Percentiles rank a stretch among this genome's conserved stretches.
Evolutionary conservation across 2,113 vertebrate species (phyloP).

Genomic region (Ranitomeya imitator): DNA sequence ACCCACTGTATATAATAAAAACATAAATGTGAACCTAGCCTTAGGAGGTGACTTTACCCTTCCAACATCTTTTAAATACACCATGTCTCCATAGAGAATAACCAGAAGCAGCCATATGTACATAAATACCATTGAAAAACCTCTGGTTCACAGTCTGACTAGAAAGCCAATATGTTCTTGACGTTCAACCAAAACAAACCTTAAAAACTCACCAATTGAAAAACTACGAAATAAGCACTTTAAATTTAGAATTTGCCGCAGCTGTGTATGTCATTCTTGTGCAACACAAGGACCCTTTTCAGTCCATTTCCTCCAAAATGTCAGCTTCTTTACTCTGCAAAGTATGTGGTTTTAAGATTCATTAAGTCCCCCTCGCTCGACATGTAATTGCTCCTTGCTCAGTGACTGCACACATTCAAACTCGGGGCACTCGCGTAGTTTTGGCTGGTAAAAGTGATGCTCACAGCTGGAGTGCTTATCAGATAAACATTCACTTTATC

Average conservation of each 20-base stretch:
- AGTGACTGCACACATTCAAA: constrained; percentile 34
- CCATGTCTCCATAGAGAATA: constrained; percentile 36
- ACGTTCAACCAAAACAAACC: constrained; percentile 59
- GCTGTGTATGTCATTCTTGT: constrained; percentile 57
- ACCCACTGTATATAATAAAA: no score
- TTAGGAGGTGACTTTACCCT: constrained; percentile 8
- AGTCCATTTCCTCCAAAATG: constrained; percentile 56
- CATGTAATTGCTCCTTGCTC: constrained; percentile 49
- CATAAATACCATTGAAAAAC: constrained; percentile 50
- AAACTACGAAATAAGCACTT: constrained; percentile 61
- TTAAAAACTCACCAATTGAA: constrained; percentile 55
- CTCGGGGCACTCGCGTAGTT: neutral
- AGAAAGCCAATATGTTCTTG: constrained; percentile 46
- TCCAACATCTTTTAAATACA: constrained; percentile 16
- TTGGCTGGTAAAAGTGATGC: constrained; percentile 44
- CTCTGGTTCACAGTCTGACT: constrained; percentile 45
- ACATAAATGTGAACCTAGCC: neutral
- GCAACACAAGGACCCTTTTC: constrained; percentile 60
- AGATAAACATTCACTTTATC: constrained; percentile 52
- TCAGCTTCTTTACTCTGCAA: constrained; percentile 57
- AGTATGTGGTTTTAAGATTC: constrained; percentile 61
- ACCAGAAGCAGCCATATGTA: constrained; percentile 49
- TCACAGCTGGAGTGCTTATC: constrained; percentile 54
- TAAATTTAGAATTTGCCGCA: constrained; percentile 57
- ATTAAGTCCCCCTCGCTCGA: constrained; percentile 34